phyloP scores from a whole-genome alignment of 2,113 vertebrate species.

The Leptocoma aspasia region DNA sequence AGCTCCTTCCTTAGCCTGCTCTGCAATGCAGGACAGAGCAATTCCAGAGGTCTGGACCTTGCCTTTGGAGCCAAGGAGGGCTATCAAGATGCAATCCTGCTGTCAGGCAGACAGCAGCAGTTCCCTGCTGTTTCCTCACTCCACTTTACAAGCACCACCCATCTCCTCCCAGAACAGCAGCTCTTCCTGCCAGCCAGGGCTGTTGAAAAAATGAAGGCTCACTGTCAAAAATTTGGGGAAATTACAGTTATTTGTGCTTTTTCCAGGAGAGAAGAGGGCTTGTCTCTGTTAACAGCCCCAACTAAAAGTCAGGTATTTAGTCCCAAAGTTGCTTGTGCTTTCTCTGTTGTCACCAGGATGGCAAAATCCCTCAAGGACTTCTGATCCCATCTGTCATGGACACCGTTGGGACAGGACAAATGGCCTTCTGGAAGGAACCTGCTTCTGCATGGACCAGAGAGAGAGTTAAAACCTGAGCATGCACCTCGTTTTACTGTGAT shows the following conservation, averaged over 20 bases:
- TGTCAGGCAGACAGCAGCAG: background rate
- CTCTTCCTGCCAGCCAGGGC: background rate
- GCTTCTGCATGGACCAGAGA: background rate
- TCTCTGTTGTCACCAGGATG: background rate
- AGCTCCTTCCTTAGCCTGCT: background rate
- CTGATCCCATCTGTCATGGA: background rate
- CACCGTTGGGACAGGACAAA: background rate
- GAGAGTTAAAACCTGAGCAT: background rate
- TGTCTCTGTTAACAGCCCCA: background rate
- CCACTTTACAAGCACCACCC: background rate
- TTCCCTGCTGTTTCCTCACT: background rate
- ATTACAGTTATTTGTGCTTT: slow-evolving; percentile 1
- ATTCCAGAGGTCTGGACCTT: background rate
- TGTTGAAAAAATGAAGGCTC: background rate
- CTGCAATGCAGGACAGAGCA: background rate
- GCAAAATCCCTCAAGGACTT: background rate
- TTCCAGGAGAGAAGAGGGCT: background rate
- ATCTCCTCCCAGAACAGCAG: background rate
- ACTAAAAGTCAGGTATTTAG: background rate
- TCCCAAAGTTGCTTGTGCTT: background rate
- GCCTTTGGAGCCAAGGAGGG: background rate
- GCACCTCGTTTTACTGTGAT: background rate
- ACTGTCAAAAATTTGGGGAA: background rate
- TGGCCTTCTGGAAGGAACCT: background rate
- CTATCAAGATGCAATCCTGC: background rate